Percentiles rank a stretch among this genome's conserved stretches.
These are phyloP conservation scores for Carapus acus DNA, from an alignment of 2,797 vertebrate genomes.

Conservation along the genomic window DNA sequence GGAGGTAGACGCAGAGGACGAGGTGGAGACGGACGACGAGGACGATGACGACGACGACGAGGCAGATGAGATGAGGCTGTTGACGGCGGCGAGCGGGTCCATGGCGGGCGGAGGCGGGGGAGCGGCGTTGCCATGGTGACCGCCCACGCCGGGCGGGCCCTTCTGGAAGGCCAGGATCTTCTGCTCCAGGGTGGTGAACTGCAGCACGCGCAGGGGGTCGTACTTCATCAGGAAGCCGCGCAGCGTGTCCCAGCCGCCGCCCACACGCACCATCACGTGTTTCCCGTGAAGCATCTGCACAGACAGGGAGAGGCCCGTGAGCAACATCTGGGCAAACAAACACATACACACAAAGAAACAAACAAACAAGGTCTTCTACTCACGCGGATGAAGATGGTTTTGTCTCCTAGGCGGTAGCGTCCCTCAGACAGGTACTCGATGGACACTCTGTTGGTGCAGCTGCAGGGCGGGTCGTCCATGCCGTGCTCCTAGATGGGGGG, in stretches of 20 bases:
- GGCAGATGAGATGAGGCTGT: conserved; percentile 59
- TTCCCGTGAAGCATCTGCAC: conserved; percentile 96
- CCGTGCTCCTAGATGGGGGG: conserved; percentile 76
- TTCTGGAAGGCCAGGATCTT: conserved; percentile 96
- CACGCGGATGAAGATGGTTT: conserved; percentile 96
- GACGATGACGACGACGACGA: conserved; percentile 75
- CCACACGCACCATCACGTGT: conserved; percentile 98
- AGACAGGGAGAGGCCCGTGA: not conserved
- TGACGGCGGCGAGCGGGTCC: conserved; percentile 86
- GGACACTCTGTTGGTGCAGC: conserved; percentile 91
- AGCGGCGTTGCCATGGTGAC: conserved; percentile 51
- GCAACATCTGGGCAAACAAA: too few relatives aligned
- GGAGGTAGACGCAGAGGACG: conserved; percentile 49
- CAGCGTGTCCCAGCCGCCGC: conserved; percentile 98
- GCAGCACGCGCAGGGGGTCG: conserved; percentile 88
- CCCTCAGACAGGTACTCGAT: conserved; percentile 98
- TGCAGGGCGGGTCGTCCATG: conserved; percentile 87
- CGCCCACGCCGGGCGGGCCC: conserved; percentile 68
- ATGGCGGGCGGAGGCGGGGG: conserved; percentile 80
- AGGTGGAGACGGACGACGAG: conserved; percentile 47
- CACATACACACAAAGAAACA: too few relatives aligned
- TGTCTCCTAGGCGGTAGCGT: conserved; percentile 92
- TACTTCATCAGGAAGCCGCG: conserved; percentile 93
- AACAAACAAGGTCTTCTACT: too few relatives aligned
- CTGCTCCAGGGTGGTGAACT: conserved; percentile 96